A percentile compares a stretch with the other conserved stretches of the same genome.
Evolutionary conservation across 1,140 invertebrate species (phyloP).

Genomic region (Eriocheir sinensis): DNA sequence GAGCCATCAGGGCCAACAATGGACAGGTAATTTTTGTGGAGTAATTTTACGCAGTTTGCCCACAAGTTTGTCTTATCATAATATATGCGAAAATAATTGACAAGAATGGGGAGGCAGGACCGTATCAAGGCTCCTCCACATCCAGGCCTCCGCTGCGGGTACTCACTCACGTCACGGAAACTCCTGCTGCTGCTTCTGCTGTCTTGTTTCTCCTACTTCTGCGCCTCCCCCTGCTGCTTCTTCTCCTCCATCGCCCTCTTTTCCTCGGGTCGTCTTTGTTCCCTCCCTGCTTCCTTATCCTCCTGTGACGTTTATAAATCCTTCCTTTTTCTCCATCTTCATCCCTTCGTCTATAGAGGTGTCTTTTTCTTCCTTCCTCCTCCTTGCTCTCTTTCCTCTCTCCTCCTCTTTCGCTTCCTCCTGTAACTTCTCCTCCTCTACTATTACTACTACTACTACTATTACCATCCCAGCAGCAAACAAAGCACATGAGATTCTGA

Average conservation of each 20-base stretch:
- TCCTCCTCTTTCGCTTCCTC: constrained; percentile 33
- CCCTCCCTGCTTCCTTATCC: constrained; percentile 49
- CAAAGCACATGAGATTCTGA: too few species aligned
- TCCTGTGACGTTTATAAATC: background rate
- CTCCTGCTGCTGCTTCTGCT: background rate
- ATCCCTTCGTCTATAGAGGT: background rate
- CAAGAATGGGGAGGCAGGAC: constrained; percentile 6
- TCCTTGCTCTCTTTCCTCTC: background rate
- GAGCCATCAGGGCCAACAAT: constrained; percentile 65
- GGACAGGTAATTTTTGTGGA: constrained; percentile 63
- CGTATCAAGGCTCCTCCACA: constrained; percentile 27
- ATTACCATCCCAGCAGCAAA: background rate
- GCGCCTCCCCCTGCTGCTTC: background rate
- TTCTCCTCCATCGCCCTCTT: background rate
- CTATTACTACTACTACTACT: background rate
- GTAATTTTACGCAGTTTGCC: constrained; percentile 72
- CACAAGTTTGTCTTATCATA: constrained; percentile 65
- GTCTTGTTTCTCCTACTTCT: too few species aligned
- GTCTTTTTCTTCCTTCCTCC: background rate
- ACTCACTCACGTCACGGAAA: too few species aligned
- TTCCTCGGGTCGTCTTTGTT: background rate
- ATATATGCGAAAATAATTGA: constrained; percentile 59
- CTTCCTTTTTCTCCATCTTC: constrained; percentile 19
- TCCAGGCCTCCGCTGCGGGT: background rate
- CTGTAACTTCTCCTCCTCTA: background rate